Conservation (phyloP, 2,888 invertebrate species). For the Dermolepida albohirtum region DNA sequence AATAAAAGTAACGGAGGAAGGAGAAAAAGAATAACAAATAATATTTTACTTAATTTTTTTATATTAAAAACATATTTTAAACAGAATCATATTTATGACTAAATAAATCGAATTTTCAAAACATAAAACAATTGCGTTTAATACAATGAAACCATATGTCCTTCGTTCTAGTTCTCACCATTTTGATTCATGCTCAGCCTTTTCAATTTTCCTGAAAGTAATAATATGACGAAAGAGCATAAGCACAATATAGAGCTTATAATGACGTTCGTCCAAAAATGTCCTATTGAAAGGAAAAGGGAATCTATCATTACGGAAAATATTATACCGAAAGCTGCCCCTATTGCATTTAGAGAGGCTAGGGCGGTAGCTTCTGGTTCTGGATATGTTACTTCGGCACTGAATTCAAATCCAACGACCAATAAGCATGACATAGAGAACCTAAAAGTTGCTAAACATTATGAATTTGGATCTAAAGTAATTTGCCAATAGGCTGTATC, state of each 20-base stretch:
- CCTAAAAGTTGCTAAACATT: constrained; percentile 66
- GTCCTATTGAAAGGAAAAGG: constrained; percentile 49
- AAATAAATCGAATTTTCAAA: too few relatives aligned
- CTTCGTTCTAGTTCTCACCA: too few relatives aligned
- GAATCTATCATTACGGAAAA: constrained; percentile 51
- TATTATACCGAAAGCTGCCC: constrained; percentile 53
- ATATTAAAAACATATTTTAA: too few relatives aligned
- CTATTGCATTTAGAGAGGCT: constrained; percentile 87
- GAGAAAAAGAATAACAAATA: too few relatives aligned
- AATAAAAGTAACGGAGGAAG: too few relatives aligned
- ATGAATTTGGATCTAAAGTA: too few relatives aligned
- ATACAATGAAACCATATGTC: too few relatives aligned
- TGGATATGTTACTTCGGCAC: constrained; percentile 94
- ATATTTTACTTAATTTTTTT: too few relatives aligned
- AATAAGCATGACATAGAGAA: constrained; percentile 97
- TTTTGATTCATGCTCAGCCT: constrained; percentile 1
- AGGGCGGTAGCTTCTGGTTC: constrained; percentile 95
- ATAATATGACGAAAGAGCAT: background rate
- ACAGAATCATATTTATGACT: too few relatives aligned
- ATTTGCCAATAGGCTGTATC: too few relatives aligned
- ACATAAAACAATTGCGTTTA: too few relatives aligned
- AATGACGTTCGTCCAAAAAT: constrained; percentile 47
- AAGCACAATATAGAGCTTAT: constrained; percentile 35
- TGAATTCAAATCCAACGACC: constrained; percentile 95
- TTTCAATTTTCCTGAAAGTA: constrained; percentile 10